Conservation (phyloP, 2,113 vertebrate species). For the Silurus meridionalis region DNA sequence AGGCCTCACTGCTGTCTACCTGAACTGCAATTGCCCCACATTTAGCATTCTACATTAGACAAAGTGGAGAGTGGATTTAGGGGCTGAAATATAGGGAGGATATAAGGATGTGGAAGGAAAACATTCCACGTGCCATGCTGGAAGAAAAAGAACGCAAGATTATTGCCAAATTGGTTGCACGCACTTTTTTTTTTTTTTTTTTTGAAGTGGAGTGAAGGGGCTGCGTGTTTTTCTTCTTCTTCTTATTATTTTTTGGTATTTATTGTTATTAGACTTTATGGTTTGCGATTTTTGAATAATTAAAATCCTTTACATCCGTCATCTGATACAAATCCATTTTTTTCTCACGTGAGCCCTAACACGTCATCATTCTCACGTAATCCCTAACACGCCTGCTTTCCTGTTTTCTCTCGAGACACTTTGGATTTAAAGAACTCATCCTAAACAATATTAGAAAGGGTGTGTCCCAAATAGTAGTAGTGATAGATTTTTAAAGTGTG, state of each 20-base stretch:
- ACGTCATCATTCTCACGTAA: neutral
- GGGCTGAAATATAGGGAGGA: conserved; percentile 30
- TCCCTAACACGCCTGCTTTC: neutral
- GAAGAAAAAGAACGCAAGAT: neutral
- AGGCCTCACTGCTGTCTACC: conserved; percentile 13
- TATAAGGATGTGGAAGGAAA: conserved; percentile 34
- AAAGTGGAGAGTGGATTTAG: conserved; percentile 21
- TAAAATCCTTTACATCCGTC: neutral
- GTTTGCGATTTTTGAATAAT: neutral
- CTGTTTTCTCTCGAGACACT: neutral
- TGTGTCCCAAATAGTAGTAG: no score
- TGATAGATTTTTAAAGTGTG: no score
- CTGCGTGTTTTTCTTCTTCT: neutral
- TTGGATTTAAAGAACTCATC: neutral
- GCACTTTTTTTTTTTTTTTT: neutral
- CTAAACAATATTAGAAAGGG: no score
- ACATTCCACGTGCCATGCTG: conserved; percentile 35
- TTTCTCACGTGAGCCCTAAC: neutral
- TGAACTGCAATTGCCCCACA: conserved; percentile 39
- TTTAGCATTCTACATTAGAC: conserved; percentile 31
- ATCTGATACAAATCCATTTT: neutral
- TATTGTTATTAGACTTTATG: neutral
- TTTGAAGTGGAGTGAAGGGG: no score
- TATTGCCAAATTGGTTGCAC: neutral
- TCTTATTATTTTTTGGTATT: neutral